Evolutionary conservation across 2,797 vertebrate species (phyloP), one percentile per base, ranked within the genome.

Genomic region (Chelidonichthys spinosus): DNA sequence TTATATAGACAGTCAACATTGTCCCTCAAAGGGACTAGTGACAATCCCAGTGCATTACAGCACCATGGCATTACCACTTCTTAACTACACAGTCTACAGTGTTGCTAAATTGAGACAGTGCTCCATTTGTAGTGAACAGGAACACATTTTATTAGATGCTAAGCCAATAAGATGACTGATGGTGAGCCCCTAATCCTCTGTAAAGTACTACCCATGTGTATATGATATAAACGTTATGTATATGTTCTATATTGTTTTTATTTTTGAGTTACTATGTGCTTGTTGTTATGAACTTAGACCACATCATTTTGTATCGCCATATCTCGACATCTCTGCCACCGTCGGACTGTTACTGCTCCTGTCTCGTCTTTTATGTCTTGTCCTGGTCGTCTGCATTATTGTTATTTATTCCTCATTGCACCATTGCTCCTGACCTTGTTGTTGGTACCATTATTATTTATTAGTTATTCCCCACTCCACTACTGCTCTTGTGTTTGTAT

Each of bases 1-100:
- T 83, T 82, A 79, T 72, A 79, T 86, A 88, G 75, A 76, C 44
- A 5, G 67, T 72, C 55, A 81, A 84, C 50, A 70, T 80, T 66
- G 63, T 72, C 58, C 46, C 77, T 83, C 5, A 50, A 32, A 74
- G 53, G 42, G 63, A 78, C 67, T 72, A 14, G 62, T 76, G 54
- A 69, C 63, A 7, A 43, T 77, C 70, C 42, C 54, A 33, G 37
- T 63, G 50, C 33, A 49, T 85, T 78, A 89, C 6, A 56, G 49
- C 72, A 61, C 54, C 39, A 18, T 17, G 37, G 70, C 40, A 81
- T 88, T 83, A 85, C 69, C 3, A 44, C 65, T 25, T 83, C 85
- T 85, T 87, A 86, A 78, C 74, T 50, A 44, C 72, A 53, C 44
- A 17, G 61, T 68, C 72, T 66, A 74, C 49, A 68, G 35, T 55